Conservation (phyloP, 2,888 invertebrate species). For the Xanthia icteritia region DNA sequence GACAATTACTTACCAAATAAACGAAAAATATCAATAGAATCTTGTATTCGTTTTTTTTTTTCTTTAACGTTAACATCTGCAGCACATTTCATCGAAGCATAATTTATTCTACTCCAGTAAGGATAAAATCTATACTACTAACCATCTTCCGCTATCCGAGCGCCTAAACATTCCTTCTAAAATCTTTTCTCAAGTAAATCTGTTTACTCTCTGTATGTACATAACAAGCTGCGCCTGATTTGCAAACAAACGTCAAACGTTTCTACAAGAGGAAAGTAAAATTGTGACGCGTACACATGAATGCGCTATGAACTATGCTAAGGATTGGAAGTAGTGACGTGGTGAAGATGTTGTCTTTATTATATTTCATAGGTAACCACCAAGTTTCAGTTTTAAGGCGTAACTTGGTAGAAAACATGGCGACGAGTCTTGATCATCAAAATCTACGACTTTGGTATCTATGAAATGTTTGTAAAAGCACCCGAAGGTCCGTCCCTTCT, state of each 20-base stretch:
- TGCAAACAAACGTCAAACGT: conserved; percentile 42
- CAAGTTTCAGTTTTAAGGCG: background rate
- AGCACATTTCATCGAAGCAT: background rate
- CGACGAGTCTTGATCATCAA: background rate
- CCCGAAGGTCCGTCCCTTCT: background rate
- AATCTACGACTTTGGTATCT: background rate
- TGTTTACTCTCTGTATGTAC: conserved; percentile 40
- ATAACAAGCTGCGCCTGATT: conserved; percentile 55
- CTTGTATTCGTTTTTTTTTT: background rate
- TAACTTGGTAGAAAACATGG: background rate
- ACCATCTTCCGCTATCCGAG: conserved; percentile 1
- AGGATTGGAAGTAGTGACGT: conserved; percentile 12
- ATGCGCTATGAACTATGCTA: conserved; percentile 19
- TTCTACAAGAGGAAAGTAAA: conserved; percentile 45
- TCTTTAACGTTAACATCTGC: background rate
- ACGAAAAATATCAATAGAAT: background rate
- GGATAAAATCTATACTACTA: background rate
- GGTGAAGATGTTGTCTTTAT: background rate
- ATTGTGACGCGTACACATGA: conserved; percentile 18
- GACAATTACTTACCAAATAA: conserved; percentile 1
- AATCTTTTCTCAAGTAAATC: conserved; percentile 48
- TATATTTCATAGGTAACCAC: background rate
- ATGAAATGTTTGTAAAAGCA: background rate
- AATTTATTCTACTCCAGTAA: background rate
- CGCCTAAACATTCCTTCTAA: conserved; percentile 11